Conservation (phyloP, 2,888 invertebrate species). For the Acleris holmiana region DNA sequence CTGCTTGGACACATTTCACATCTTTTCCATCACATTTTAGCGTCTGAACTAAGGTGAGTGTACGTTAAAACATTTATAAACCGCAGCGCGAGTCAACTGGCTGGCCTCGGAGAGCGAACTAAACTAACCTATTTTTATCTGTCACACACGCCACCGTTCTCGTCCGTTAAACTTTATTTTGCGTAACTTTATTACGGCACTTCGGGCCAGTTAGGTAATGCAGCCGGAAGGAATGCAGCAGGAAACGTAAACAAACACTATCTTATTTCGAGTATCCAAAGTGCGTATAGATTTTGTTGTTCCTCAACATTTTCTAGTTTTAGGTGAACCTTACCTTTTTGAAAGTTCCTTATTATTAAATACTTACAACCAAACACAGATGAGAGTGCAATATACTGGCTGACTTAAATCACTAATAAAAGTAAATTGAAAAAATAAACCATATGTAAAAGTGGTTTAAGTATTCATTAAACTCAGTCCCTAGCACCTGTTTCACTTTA, state of each 20-base stretch:
- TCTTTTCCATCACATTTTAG: slow-evolving; percentile 37
- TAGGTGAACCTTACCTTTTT: too few species aligned
- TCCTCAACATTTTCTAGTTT: not conserved
- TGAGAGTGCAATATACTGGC: too few species aligned
- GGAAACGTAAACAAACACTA: slow-evolving; percentile 24
- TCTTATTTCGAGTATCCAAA: slow-evolving; percentile 1
- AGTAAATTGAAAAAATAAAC: too few species aligned
- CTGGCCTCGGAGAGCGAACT: slow-evolving; percentile 49
- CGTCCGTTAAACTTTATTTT: slow-evolving; percentile 40
- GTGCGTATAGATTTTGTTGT: not conserved
- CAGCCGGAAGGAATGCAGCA: slow-evolving; percentile 25
- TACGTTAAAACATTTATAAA: slow-evolving; percentile 45
- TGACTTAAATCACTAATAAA: too few species aligned
- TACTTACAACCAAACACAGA: too few species aligned
- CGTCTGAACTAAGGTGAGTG: slow-evolving; percentile 39
- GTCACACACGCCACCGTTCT: slow-evolving; percentile 52
- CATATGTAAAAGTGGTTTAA: too few species aligned
- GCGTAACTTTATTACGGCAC: slow-evolving; percentile 41
- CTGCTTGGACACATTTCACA: slow-evolving; percentile 40
- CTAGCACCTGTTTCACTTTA: too few species aligned
- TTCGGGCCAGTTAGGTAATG: slow-evolving; percentile 34
- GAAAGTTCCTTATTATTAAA: too few species aligned
- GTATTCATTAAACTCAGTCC: too few species aligned
- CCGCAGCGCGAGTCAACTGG: slow-evolving; percentile 41
- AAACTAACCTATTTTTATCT: slow-evolving; percentile 67